These are phyloP conservation scores for Geopemphigus sp. DNA, from an alignment of 1,140 invertebrate genomes.

Conservation along the genomic window DNA sequence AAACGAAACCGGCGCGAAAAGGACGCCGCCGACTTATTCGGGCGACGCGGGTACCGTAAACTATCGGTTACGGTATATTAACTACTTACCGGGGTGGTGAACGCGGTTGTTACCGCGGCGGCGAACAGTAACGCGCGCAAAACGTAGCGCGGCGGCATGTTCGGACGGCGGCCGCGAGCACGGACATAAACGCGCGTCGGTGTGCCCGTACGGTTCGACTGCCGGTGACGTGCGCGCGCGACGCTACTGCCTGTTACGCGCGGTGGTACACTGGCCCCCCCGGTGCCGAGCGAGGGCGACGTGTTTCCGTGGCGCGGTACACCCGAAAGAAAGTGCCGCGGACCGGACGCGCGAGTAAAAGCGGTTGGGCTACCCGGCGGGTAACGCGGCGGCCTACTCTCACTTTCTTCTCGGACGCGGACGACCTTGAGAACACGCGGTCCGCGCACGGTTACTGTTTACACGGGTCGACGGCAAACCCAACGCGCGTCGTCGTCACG, in stretches of 20 bases:
- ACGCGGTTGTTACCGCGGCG: too few species aligned
- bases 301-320: too few species aligned
- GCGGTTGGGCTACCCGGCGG: background rate
- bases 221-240: too few species aligned
- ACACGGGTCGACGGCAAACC: background rate
- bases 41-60: background rate
- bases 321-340: constrained; percentile 42
- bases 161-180: constrained; percentile 6
- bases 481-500: too few species aligned
- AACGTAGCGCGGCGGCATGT: background rate
- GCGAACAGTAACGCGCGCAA: background rate
- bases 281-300: too few species aligned
- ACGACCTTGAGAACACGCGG: constrained; percentile 21
- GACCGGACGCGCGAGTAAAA: constrained; percentile 48
- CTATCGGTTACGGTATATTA: too few species aligned
- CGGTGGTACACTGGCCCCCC: background rate
- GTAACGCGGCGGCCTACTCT: background rate
- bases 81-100: too few species aligned
- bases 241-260: background rate
- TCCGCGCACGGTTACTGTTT: background rate
- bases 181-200: background rate
- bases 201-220: too few species aligned
- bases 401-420: constrained; percentile 22
- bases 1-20: background rate
- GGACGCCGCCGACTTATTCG: too few species aligned